Evolutionary conservation across 2,113 vertebrate species (phyloP).

Genomic region (Pluvialis apricaria): DNA sequence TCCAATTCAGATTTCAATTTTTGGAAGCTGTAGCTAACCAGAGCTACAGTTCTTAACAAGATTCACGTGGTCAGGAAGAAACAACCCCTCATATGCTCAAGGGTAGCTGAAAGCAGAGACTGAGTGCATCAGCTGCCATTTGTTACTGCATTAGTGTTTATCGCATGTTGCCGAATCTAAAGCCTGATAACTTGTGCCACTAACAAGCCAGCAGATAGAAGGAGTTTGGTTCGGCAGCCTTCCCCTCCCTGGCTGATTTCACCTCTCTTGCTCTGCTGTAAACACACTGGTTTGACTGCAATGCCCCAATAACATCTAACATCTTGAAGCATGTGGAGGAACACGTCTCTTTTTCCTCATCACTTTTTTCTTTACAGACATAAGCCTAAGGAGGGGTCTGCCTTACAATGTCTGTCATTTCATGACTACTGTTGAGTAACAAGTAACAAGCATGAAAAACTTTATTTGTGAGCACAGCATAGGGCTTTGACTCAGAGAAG

Average conservation of each 20-base stretch:
- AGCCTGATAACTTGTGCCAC: fast-evolving
- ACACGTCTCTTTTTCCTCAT: fast-evolving
- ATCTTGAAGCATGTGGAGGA: neutral
- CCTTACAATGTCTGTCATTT: neutral
- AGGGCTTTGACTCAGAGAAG: neutral
- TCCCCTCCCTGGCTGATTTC: neutral
- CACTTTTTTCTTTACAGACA: neutral
- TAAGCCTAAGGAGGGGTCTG: neutral
- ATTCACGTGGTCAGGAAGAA: neutral
- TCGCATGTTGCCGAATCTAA: neutral
- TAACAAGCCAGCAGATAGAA: neutral
- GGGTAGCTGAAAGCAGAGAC: neutral
- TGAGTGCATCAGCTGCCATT: neutral
- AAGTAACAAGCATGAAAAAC: neutral
- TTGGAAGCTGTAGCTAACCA: neutral
- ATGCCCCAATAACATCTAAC: neutral
- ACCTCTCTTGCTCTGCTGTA: neutral
- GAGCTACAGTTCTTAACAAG: neutral
- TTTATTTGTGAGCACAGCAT: neutral
- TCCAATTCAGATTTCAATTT: neutral
- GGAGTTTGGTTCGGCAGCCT: neutral
- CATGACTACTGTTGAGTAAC: neutral
- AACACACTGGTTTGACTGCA: neutral
- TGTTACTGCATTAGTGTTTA: neutral
- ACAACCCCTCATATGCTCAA: neutral